Evolutionary conservation across 2,888 invertebrate species (phyloP).

Genomic region (Heliconius ismenius): DNA sequence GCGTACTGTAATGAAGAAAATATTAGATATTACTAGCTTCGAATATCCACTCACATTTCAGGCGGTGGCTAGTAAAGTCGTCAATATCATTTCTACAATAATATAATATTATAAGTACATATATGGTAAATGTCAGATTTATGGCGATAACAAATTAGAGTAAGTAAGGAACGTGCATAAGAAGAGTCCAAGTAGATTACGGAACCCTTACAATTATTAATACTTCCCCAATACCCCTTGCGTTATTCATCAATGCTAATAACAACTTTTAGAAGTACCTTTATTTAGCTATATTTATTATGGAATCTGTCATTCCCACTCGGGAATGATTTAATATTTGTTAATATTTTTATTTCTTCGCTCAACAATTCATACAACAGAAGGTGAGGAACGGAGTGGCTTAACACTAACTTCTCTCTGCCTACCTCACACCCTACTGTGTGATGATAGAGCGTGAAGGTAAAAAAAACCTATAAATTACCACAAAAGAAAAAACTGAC

Average conservation of each 20-base stretch:
- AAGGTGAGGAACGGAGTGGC: too few species aligned
- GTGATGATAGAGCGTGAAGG: too few species aligned
- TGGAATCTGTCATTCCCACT: not conserved
- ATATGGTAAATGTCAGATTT: constrained; percentile 27
- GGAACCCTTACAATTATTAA: constrained; percentile 36
- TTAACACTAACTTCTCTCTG: too few species aligned
- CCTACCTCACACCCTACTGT: too few species aligned
- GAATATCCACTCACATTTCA: not conserved
- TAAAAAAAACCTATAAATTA: not conserved
- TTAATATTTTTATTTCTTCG: too few species aligned
- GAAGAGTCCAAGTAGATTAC: constrained; percentile 45
- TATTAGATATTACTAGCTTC: not conserved
- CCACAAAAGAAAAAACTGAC: not conserved
- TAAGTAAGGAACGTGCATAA: constrained; percentile 46
- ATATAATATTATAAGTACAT: not conserved
- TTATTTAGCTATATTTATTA: constrained; percentile 11
- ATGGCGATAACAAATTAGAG: constrained; percentile 40
- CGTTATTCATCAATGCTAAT: constrained; percentile 52
- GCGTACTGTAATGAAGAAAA: not conserved
- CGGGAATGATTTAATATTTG: too few species aligned
- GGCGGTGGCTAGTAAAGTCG: not conserved
- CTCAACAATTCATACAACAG: too few species aligned
- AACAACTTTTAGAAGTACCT: constrained; percentile 32
- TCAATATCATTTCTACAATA: not conserved
- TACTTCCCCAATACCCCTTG: constrained; percentile 34